Evolutionary conservation across 2,888 invertebrate genomes (phyloP), one percentile per base, ranked within the genome.

Genomic region (Drosophila nigricruria): DNA sequence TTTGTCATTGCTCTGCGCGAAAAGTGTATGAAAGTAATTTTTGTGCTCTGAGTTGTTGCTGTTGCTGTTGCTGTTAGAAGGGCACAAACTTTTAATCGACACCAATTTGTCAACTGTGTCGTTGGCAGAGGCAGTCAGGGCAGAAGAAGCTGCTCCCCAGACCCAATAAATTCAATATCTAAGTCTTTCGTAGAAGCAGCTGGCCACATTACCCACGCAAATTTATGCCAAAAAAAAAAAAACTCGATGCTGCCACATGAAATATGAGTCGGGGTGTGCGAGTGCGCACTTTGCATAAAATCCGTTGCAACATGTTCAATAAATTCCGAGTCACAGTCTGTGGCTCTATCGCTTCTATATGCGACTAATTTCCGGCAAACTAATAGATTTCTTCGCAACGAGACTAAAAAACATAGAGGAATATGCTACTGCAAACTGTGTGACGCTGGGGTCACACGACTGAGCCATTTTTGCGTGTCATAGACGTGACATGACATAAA

Each of bases 301-400:
- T 45, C 68, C 66, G 52, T 57, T 88, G 85, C 85, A 84, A 68
- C 79, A 73, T 81, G 65, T 74, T 71, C 67, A 64, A 67, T 72
- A 66, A 50, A 45, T 50, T 42, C 23, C 25, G 10, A 25, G 23
- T 12, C n/a, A 57, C 10, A 56, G 34, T 36, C 30, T 47, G 43
- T 40, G 60, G 32, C 34, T 12, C 45, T 20, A n/a, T 9, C 25
- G 45, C 25, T 18, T 30, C 62, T 40, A 14, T 69, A 57, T 49
- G 53, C 63, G 73, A 70, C 75, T 89, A 83, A 89, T 88, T 88
- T 86, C 90, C 86, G 72, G 43, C 32, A 38, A 32, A 56, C 65
- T 59, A 83, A 75, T 77, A 75, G 67, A 59, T 64, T 75, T 59
- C 34, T 57, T 43, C 6, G 30, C 40, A 43, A 27, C 10, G 25